Evolutionary conservation across 2,888 invertebrate genomes (phyloP).

Genomic region (Apamea sordens): DNA sequence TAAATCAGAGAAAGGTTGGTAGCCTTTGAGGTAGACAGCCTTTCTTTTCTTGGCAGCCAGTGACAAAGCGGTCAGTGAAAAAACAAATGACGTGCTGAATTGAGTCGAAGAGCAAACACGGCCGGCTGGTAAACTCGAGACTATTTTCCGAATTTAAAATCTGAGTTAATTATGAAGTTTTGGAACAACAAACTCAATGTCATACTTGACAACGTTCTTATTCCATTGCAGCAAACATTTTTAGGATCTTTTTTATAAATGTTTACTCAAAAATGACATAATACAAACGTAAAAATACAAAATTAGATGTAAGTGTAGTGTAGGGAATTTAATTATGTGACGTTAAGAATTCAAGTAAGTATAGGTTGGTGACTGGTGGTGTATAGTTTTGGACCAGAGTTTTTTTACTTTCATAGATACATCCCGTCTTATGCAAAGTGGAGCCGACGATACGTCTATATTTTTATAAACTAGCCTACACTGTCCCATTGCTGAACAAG

Average conservation of each 20-base stretch:
- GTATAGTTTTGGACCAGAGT: too few relatives aligned
- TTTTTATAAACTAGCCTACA: too few relatives aligned
- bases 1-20: conserved; percentile 30
- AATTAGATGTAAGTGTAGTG: background rate
- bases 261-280: background rate
- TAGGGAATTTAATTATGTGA: background rate
- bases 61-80: background rate
- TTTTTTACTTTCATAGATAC: too few relatives aligned
- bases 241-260: background rate
- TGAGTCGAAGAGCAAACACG: too few relatives aligned
- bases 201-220: background rate
- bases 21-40: conserved; percentile 15
- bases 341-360: background rate
- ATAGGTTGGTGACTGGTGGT: background rate
- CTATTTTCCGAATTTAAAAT: background rate
- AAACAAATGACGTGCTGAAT: background rate
- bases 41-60: conserved; percentile 14
- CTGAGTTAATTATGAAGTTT: background rate
- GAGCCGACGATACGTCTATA: too few relatives aligned
- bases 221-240: background rate
- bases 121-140: background rate
- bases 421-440: too few relatives aligned
- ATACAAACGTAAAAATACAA: background rate
- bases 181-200: background rate
- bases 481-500: too few relatives aligned